Evolutionary conservation across 2,797 vertebrate species (phyloP).

Genomic region (Coranthus polyacanthus): DNA sequence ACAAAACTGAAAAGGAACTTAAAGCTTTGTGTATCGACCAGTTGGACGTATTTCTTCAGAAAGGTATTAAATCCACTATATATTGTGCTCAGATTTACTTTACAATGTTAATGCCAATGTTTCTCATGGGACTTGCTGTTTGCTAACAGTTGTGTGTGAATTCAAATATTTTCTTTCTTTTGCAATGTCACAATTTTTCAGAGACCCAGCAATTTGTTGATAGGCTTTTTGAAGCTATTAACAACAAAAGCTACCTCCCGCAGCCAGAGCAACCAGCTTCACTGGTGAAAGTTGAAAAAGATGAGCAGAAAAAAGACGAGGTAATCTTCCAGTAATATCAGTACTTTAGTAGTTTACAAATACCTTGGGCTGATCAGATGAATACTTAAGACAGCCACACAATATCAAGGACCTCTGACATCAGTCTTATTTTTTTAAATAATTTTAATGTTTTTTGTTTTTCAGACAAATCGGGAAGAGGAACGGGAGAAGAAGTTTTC

Average conservation of each 20-base stretch:
- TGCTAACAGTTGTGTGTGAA: too few species aligned
- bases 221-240: slow-evolving; percentile 97
- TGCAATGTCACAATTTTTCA: slow-evolving; percentile 77
- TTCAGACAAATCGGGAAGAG: slow-evolving; percentile 91
- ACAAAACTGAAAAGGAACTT: slow-evolving; percentile 97
- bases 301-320: slow-evolving; percentile 95
- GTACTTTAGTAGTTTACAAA: not conserved
- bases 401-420: too few species aligned
- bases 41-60: slow-evolving; percentile 99
- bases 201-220: slow-evolving; percentile 98
- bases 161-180: not conserved
- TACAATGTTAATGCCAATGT: too few species aligned
- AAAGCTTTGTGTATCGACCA: slow-evolving; percentile 98
- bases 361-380: not conserved
- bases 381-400: too few species aligned
- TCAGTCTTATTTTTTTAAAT: not conserved
- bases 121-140: too few species aligned
- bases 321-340: slow-evolving; percentile 66
- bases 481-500: slow-evolving; percentile 96
- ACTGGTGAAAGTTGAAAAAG: slow-evolving; percentile 90
- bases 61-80: slow-evolving; percentile 84
- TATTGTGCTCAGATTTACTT: too few species aligned
- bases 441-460: not conserved
- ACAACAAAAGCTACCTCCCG: slow-evolving; percentile 96
- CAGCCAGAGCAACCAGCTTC: slow-evolving; percentile 88